These are phyloP conservation scores for Acipenser ruthenus DNA, from an alignment of 2,797 vertebrate genomes.

Conservation along the genomic window DNA sequence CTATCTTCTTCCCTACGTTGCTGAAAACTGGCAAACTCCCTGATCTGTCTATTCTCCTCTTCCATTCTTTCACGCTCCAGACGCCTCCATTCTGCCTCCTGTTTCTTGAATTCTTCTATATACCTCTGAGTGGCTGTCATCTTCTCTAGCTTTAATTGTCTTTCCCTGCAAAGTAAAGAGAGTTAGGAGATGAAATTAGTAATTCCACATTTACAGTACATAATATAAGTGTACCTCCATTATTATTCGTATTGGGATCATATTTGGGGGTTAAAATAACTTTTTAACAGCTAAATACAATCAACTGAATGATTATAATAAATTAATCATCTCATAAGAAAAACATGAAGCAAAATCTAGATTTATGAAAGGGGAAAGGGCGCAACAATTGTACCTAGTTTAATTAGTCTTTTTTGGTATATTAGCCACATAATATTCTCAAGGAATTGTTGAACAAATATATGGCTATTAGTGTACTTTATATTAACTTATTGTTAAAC, in stretches of 20 bases:
- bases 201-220: too few species aligned
- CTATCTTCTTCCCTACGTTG: constrained; percentile 59
- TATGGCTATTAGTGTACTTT: too few species aligned
- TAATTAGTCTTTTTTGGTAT: neutral
- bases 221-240: too few species aligned
- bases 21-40: constrained; percentile 66
- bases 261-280: too few species aligned
- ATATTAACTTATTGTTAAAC: neutral
- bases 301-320: too few species aligned
- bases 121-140: constrained; percentile 63
- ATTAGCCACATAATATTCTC: constrained; percentile 2
- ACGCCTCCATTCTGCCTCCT: constrained; percentile 69
- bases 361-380: too few species aligned
- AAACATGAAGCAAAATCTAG: too few species aligned
- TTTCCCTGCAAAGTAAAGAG: constrained; percentile 57
- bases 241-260: too few species aligned
- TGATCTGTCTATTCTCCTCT: constrained; percentile 79
- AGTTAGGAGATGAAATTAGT: neutral
- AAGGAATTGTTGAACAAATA: constrained; percentile 1
- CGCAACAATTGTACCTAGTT: too few species aligned
- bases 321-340: too few species aligned
- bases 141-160: constrained; percentile 76
- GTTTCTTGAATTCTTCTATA: constrained; percentile 76
- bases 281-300: too few species aligned
- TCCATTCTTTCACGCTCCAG: constrained; percentile 79